These are phyloP conservation scores for Rachycentron canadum DNA, from an alignment of 2,797 vertebrate genomes.

Conservation along the genomic window DNA sequence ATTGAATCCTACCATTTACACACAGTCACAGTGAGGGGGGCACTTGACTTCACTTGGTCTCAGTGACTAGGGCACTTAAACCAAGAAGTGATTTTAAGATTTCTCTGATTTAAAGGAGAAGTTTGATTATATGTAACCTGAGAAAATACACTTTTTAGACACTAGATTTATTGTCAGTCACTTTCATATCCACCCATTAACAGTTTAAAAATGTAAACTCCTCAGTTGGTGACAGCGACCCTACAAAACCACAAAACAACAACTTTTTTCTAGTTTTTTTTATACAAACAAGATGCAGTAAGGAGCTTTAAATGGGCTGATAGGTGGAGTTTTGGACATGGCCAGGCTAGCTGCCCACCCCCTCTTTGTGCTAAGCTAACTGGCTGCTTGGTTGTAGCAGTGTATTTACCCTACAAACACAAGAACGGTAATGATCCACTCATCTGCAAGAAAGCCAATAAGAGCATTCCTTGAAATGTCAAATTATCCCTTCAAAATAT, in stretches of 20 bases:
- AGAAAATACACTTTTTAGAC: not conserved
- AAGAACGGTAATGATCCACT: no score
- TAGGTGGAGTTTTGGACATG: no score
- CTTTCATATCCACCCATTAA: not conserved
- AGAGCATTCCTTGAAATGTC: not conserved
- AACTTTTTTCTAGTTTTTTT: not conserved
- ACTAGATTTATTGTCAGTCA: not conserved
- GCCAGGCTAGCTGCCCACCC: not conserved
- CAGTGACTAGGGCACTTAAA: not conserved
- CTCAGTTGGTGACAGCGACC: not conserved
- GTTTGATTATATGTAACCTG: not conserved
- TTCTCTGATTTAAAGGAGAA: not conserved
- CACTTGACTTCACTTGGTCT: not conserved
- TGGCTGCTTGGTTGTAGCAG: not conserved
- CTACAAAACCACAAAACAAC: not conserved
- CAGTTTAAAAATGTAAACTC: not conserved
- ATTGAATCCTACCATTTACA: not conserved
- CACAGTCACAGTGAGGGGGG: not conserved
- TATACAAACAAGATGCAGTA: not conserved
- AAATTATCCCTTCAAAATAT: not conserved
- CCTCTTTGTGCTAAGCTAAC: not conserved
- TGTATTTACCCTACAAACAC: no score
- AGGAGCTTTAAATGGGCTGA: not conserved
- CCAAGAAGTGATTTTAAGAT: not conserved
- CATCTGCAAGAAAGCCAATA: no score